Base-by-base conservation (phyloP, 2,113 vertebrate species). In the Melanotaenia duboulayi region DNA sequence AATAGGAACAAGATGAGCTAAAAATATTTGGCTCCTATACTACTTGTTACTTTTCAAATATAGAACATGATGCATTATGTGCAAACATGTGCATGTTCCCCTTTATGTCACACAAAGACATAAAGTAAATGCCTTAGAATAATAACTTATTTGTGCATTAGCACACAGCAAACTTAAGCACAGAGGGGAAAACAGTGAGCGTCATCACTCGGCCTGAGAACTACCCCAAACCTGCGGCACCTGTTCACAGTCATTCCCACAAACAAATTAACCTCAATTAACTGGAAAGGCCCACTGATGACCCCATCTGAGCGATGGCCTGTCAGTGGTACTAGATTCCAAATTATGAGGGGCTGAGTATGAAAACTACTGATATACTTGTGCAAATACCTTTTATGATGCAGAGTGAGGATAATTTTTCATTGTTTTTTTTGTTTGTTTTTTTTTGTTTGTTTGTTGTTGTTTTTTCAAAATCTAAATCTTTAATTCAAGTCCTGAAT, bases 221-320 rank as follows among this genome's bases (percentile, higher is more conserved):
- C 66, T 39, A 46, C 54, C 55, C 78, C 71, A 78, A 80, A 66
- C 74, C 67, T 84, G 42, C 58, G 52, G 46, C 82, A 81, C 82
- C 66, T 82, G 76, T 69, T 74, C 78, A 42, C 35, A 82, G 65
- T 65, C 80, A 71, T 65, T 86, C 60, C 57, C 74, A 83, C 71
- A 83, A 54, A 57, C 65, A 82, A 77, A 80, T 86, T 88, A 91
- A 89, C 89, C 86, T 82, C 81, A 84, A 88, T 91, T 90, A 91
- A 85, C 67, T 28, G 20, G 35, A n/a, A 62, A 46, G 84, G 66
- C 42, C 74, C 40, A 35, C 22, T 25, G 64, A 77, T 74, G 86
- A 86, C 74, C 74, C 64, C 78, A 35, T 37, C 68, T 71, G 77
- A 74, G 79, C 7, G 16, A 80, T 13, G 70, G 50, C 32, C 81